Base-by-base conservation (phyloP, 2,797 vertebrate genomes). In the Halcyon smyrnensis region DNA sequence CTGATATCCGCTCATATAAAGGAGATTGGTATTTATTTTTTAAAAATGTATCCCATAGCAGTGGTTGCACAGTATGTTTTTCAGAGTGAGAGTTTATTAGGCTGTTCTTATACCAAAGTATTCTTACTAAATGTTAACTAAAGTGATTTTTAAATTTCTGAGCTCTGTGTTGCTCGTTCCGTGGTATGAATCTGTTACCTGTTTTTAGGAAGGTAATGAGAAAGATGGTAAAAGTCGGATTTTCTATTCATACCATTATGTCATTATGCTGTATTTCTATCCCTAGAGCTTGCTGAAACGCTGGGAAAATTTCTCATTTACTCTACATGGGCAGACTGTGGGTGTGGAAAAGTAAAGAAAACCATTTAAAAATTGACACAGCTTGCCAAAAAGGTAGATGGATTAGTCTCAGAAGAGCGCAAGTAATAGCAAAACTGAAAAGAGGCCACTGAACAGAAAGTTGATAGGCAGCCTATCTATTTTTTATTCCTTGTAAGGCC, bases 101-200 rank as follows among this genome's bases (percentile, higher is more conserved):
- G 25, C 34, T 87, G 36, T n/a, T 88, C 39, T 84, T 81, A 12
- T 25, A 59, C 17, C 37, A 36, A 83, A 94, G 15, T 81, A 46
- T 56, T 89, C 54, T 48, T 54, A 74, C 51, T 60, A 56, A 84
- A 65, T 80, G 27, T 69, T 88, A 95, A 63, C 63, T 60, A 6
- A 76, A 86, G 27, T 89, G 94, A 70, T 83, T 96, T 90, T 85
- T 78, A 41, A 83, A 69, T 18, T 89, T 65, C 54, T 71, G 63
- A 43, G 54, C 45, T 45, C 59, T 59, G 1, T 13, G 14, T 65
- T 89, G 46, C 5, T 1, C 92, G 57, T 89, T 88, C 71, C 6
- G 6, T 28, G 60, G 78, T 59, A 69, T 48, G 41, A 86, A 70
- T 69, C 60, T 69, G 13, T 89, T 84, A 50, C 32, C 65, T 63